Evolutionary conservation across 2,888 invertebrate genomes (phyloP), one percentile per base, ranked within the genome.

Genomic region (Tinea trinotella): DNA sequence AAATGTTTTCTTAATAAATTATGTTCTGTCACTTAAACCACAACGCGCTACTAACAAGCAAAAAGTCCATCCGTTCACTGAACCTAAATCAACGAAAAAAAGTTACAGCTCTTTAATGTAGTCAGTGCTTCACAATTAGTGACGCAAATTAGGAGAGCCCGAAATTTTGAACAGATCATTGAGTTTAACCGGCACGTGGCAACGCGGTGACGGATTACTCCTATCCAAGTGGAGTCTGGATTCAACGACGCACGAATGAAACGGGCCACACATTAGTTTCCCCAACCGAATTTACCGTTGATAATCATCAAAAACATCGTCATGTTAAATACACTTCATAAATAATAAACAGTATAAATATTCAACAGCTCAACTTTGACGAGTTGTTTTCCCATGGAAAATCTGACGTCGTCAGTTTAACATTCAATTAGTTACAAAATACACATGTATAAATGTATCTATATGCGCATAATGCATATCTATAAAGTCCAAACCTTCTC

Each of bases 131-230:
- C 57, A 58, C 64, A 63, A 66, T 68, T 64, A 64, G 64, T 63
- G 64, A 59, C 58, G 63, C 61, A 65, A 64, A 59, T 57, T 57
- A 66, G 67, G 52, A 63, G 63, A 64, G 64, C 60, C 62, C 60
- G 59, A 61, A 65, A 46, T 19, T 18, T 7, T 73, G 67, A 69
- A 71, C 76, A 72, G 69, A 67, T 70, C 73, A 68, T 73, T 71
- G 68, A 66, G 59, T 55, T 44, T 46, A 17, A 46, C 18, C 56
- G 56, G 66, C 66, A 72, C 77, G 76, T 70, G 76, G 65, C 70
- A 59, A 30, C 18, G 22, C 62, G 71, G 70, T 72, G 70, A 74
- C 74, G 64, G 70, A 74, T 71, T 60, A 64, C 60, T 58, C 53
- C 57, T 63, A 67, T 62, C 64, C 66, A 67, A 66, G 61, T 24